Base-by-base conservation (phyloP, 1,140 invertebrate species). In the Ostrea edulis region DNA sequence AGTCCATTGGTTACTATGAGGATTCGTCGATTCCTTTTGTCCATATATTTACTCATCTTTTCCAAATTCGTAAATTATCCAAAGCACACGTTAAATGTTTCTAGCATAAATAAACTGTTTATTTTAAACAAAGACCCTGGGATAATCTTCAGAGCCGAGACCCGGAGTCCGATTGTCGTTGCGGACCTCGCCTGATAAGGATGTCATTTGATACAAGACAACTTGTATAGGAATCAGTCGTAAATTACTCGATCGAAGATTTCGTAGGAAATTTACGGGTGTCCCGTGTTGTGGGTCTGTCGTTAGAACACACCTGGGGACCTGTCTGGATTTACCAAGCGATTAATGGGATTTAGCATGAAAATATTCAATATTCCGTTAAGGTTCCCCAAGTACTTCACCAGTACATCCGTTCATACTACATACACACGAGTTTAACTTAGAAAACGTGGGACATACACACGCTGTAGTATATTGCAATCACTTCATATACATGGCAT, bases 101-200 rank as follows among this genome's bases (percentile, higher is more conserved):
- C 68, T 77, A 77, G 68, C 68, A 77, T 77, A 77, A 77, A 77
- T 77, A 77, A 77, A 77, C 68, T 77, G 68, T 77, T 77, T 77
- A 77, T 77, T 29, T 77, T 77, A 77, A 77, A 77, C 68, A 77
- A 77, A 77, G 68, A 77, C 68, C 68, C 7, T 9, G 25, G 68
- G 25, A 77, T 77, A 77, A 77, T 77, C 68, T 77, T 77, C 9
- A 17, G 68, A 35, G 29, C 68, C 25, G 9, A 25, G 29, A 35
- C 22, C 9, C 68, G 2, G 25, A 35, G 68, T 77, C 68, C 68
- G 29, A 77, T 35, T 77, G 68, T 77, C 68, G 68, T 29, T 25
- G 25, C 12, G 68, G 55, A 25, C 25, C 25, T 9, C 25, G 68
- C 68, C 68, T 77, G 68, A 77, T 77, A 77, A 77, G 68, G 68